A percentile compares a stretch with the other conserved stretches of the same genome.
These are phyloP conservation scores for Homarus americanus DNA, from an alignment of 1,140 invertebrate genomes.

Conservation along the genomic window DNA sequence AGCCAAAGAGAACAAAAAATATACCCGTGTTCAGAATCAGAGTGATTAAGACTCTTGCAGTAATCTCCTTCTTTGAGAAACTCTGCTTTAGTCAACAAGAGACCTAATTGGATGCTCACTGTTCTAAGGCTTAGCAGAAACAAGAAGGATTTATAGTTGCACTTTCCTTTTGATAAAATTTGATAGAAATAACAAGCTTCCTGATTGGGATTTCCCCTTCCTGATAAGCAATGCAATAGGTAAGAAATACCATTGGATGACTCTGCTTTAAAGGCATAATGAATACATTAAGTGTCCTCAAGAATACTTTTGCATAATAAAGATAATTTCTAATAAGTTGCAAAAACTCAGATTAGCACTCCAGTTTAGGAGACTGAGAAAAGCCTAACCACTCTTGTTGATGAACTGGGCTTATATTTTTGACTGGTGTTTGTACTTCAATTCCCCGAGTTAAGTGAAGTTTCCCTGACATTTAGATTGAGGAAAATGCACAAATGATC, in stretches of 20 bases:
- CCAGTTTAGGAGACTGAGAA: neutral
- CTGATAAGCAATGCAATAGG: neutral
- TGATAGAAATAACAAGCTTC: neutral
- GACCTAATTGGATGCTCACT: neutral
- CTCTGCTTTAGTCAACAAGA: neutral
- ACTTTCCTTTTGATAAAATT: neutral
- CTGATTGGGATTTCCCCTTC: neutral
- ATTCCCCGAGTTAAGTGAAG: conserved; percentile 60
- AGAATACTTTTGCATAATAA: no score
- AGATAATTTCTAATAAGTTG: neutral
- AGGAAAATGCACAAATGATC: conserved; percentile 51
- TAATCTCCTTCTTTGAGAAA: neutral
- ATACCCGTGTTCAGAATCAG: conserved; percentile 18
- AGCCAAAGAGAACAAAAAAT: conserved; percentile 59
- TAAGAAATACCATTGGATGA: neutral
- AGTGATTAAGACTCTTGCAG: conserved; percentile 28
- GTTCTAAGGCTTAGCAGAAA: neutral
- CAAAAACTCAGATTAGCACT: neutral
- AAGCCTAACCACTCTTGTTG: conserved; percentile 26
- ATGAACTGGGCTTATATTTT: conserved; percentile 42
- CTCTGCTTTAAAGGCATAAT: neutral
- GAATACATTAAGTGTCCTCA: neutral
- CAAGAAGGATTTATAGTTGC: neutral
- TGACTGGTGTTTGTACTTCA: conserved; percentile 64
- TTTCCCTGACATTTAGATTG: conserved; percentile 57